phyloP scores from a whole-genome alignment of 2,888 invertebrate genomes.

The Lepidocyrtinus sp. region DNA sequence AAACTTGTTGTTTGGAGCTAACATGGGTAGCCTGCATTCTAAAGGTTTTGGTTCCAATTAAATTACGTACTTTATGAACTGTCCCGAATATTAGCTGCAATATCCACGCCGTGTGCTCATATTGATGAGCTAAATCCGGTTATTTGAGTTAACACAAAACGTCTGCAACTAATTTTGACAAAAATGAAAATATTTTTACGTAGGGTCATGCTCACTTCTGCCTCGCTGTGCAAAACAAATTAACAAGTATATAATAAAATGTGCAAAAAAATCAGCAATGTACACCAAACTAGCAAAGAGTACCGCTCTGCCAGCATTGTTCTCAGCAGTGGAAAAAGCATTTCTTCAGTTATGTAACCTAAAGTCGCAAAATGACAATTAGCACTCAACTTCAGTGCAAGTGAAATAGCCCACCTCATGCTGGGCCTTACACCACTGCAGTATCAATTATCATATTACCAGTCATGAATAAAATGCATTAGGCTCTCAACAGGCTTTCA shows the following conservation, averaged over 20 bases:
- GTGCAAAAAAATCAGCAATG: background rate
- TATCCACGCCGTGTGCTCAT: too few species aligned
- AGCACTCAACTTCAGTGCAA: background rate
- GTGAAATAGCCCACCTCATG: background rate
- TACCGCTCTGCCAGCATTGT: too few species aligned
- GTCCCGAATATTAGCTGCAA: too few species aligned
- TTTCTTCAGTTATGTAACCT: background rate
- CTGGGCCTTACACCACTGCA: background rate
- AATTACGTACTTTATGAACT: too few species aligned
- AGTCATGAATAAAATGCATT: background rate
- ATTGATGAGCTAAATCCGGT: too few species aligned
- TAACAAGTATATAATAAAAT: background rate
- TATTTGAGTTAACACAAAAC: too few species aligned
- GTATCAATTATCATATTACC: background rate
- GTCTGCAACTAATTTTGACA: background rate
- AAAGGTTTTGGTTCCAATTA: too few species aligned
- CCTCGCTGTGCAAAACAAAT: too few species aligned
- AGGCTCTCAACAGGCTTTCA: background rate
- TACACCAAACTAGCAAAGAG: too few species aligned
- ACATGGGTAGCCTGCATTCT: too few species aligned
- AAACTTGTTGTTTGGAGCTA: too few species aligned
- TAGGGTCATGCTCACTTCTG: background rate
- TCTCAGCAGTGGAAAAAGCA: background rate
- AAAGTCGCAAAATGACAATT: background rate
- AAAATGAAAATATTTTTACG: background rate